A percentile compares a stretch with the other conserved stretches of the same genome.
Evolutionary conservation across 2,888 invertebrate genomes (phyloP).

Genomic region (Thyatira batis): DNA sequence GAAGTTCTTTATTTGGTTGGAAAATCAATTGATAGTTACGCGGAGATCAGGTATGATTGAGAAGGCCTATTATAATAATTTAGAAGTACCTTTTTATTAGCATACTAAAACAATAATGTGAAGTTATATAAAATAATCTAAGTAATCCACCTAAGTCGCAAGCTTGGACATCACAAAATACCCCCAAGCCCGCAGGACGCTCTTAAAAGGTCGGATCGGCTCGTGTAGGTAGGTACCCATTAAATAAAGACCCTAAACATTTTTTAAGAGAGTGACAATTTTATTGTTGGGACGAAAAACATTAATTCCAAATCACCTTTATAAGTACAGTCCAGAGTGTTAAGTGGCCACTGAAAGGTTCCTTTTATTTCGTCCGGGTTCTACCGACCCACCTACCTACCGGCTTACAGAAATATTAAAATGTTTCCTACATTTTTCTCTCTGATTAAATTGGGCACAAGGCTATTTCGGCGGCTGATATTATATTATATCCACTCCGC

Average conservation of each 20-base stretch:
- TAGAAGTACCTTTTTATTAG: too few relatives aligned
- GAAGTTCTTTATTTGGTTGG: too few relatives aligned
- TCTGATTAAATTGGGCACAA: constrained; percentile 3
- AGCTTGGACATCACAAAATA: too few relatives aligned
- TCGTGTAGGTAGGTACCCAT: too few relatives aligned
- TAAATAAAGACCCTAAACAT: neutral
- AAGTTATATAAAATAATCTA: too few relatives aligned
- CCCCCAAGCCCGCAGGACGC: too few relatives aligned
- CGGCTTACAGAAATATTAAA: neutral
- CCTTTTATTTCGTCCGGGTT: neutral
- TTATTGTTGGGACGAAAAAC: neutral
- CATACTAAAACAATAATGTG: too few relatives aligned
- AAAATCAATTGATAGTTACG: too few relatives aligned
- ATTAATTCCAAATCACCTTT: neutral
- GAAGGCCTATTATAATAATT: too few relatives aligned
- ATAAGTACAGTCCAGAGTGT: neutral
- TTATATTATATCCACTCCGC: neutral
- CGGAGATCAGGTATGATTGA: too few relatives aligned
- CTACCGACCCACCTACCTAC: neutral
- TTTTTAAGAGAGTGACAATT: neutral
- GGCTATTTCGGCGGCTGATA: neutral
- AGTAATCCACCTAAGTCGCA: too few relatives aligned
- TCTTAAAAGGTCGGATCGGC: too few relatives aligned
- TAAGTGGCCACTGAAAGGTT: neutral
- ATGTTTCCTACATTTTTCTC: neutral